Evolutionary conservation across 2,888 invertebrate genomes (phyloP).

Genomic region (Drosophila neutralis): DNA sequence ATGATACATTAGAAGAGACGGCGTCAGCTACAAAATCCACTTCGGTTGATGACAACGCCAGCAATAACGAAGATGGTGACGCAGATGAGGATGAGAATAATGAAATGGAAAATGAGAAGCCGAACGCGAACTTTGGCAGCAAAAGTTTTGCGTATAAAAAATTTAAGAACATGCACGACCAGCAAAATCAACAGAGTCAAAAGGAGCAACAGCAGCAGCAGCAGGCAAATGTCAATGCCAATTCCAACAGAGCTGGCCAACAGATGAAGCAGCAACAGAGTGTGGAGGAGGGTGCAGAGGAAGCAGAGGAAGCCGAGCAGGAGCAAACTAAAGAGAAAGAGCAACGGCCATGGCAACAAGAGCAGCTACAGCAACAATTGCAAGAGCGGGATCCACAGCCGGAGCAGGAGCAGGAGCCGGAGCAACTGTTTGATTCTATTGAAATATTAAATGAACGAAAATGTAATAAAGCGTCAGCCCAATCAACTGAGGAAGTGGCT

Average conservation of each 20-base stretch:
- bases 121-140: slow-evolving; percentile 54
- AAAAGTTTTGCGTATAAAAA: slow-evolving; percentile 72
- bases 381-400: neutral
- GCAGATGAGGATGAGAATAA: slow-evolving; percentile 25
- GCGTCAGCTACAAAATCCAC: slow-evolving; percentile 50
- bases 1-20: neutral
- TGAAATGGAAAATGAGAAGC: slow-evolving; percentile 21
- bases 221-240: slow-evolving; percentile 36
- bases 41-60: slow-evolving; percentile 39
- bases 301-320: neutral
- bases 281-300: neutral
- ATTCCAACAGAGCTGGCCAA: slow-evolving; percentile 12
- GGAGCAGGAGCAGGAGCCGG: slow-evolving; percentile 34
- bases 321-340: slow-evolving; percentile 14
- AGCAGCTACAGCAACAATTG: slow-evolving; percentile 15
- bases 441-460: slow-evolving; percentile 79
- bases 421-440: slow-evolving; percentile 71
- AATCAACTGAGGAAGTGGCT: slow-evolving; percentile 39
- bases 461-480: slow-evolving; percentile 74
- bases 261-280: slow-evolving; percentile 18
- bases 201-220: slow-evolving; percentile 34
- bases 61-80: slow-evolving; percentile 12
- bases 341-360: slow-evolving; percentile 22
- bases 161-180: slow-evolving; percentile 67
- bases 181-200: slow-evolving; percentile 55